Evolutionary conservation across 2,113 vertebrate species (phyloP).

Genomic region (Pungitius pungitius): DNA sequence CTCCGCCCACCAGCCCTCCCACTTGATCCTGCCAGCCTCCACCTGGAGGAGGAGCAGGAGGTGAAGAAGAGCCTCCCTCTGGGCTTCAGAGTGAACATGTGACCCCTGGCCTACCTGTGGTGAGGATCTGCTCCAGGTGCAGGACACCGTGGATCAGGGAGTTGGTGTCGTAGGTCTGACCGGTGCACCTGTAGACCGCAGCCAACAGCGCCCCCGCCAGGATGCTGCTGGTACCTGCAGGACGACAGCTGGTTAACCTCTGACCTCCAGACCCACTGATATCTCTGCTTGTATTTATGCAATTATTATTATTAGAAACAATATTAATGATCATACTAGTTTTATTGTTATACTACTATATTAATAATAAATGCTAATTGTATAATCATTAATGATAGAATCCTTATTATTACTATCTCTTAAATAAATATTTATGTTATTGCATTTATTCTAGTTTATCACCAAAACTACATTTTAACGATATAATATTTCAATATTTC

Average conservation of each 20-base stretch:
- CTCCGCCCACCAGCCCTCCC: constrained; percentile 89
- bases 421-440: no score
- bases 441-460: no score
- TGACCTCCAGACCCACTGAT: neutral
- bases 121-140: constrained; percentile 93
- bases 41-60: constrained; percentile 74
- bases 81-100: neutral
- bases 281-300: no score
- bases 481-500: no score
- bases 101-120: constrained; percentile 77
- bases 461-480: no score
- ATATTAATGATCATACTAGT: no score
- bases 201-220: constrained; percentile 91
- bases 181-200: constrained; percentile 84
- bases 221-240: constrained; percentile 96
- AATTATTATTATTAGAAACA: no score
- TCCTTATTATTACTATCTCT: no score
- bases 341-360: no score
- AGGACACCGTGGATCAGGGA: constrained; percentile 92
- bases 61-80: neutral
- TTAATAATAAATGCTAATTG: no score
- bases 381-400: no score
- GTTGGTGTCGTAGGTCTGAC: constrained; percentile 77
- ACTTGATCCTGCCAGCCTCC: constrained; percentile 99
- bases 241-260: neutral